Percentiles rank a stretch among this genome's conserved stretches.
Evolutionary conservation across 2,888 invertebrate genomes (phyloP).

Genomic region (Alcis repandata): DNA sequence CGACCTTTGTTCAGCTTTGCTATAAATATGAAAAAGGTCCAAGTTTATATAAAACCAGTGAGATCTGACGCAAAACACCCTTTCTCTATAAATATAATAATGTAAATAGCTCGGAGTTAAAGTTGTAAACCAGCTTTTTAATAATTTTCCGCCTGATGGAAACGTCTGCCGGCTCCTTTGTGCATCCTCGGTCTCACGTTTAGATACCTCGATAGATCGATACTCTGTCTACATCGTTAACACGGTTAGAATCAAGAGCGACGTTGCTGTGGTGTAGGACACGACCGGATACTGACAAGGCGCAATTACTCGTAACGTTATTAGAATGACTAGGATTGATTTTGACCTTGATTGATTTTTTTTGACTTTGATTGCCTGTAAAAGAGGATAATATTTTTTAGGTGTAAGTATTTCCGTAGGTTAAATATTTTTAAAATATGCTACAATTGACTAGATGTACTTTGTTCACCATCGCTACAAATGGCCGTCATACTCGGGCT

Average conservation of each 20-base stretch:
- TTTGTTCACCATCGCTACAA: too few species aligned
- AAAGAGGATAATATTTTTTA: too few species aligned
- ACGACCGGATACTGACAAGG: constrained; percentile 6
- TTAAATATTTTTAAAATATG: too few species aligned
- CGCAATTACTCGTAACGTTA: background rate
- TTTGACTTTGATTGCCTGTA: too few species aligned
- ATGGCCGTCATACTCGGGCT: too few species aligned
- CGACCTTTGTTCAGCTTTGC: constrained; percentile 41
- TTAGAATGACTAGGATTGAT: background rate
- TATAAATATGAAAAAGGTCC: constrained; percentile 33
- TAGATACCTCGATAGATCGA: constrained; percentile 12
- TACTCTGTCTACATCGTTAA: constrained; percentile 17
- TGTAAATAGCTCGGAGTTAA: constrained; percentile 26
- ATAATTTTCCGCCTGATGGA: constrained; percentile 15
- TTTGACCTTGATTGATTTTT: too few species aligned
- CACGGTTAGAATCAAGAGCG: constrained; percentile 13
- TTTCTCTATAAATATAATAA: constrained; percentile 38
- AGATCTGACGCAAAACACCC: constrained; percentile 34
- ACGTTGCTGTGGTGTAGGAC: background rate
- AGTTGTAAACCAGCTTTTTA: constrained; percentile 11
- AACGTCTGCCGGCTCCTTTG: constrained; percentile 12
- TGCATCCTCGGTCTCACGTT: constrained; percentile 13
- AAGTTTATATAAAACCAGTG: constrained; percentile 40
- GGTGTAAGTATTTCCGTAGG: too few species aligned
- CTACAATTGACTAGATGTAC: too few species aligned